Conservation (phyloP, 2,113 vertebrate species). For the Bos javanicus region DNA sequence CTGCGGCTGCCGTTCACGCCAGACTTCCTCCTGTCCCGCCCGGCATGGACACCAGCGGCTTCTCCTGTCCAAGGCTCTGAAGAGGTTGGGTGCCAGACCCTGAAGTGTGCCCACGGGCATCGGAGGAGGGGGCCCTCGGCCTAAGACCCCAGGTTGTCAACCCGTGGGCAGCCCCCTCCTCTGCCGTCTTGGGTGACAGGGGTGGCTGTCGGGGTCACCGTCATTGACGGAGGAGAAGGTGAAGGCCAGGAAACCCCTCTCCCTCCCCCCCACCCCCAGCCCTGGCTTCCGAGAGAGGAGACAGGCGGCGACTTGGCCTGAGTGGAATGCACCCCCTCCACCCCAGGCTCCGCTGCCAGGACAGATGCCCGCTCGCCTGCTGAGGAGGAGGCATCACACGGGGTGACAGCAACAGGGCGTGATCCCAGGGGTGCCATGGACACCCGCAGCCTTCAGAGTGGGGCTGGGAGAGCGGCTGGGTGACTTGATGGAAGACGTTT, state of each 20-base stretch:
- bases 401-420: neutral
- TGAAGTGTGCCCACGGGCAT: neutral
- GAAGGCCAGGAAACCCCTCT: too few relatives aligned
- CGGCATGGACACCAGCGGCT: accelerated
- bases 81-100: neutral
- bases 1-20: accelerated
- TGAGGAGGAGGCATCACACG: neutral
- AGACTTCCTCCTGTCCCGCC: neutral
- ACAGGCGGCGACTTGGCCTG: neutral
- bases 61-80: neutral
- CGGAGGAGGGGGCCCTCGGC: accelerated
- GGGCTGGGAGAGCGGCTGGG: neutral
- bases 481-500: neutral
- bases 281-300: neutral
- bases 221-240: neutral
- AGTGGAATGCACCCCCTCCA: accelerated
- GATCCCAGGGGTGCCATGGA: neutral
- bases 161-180: neutral
- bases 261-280: accelerated
- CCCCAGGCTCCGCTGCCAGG: neutral
- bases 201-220: neutral
- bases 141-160: too few relatives aligned
- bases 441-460: accelerated
- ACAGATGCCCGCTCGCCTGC: accelerated
- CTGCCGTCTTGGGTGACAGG: neutral